Evolutionary conservation across 2,888 invertebrate species (phyloP), one percentile per base, ranked within the genome.

Genomic region (Synanthedon vespiformis): DNA sequence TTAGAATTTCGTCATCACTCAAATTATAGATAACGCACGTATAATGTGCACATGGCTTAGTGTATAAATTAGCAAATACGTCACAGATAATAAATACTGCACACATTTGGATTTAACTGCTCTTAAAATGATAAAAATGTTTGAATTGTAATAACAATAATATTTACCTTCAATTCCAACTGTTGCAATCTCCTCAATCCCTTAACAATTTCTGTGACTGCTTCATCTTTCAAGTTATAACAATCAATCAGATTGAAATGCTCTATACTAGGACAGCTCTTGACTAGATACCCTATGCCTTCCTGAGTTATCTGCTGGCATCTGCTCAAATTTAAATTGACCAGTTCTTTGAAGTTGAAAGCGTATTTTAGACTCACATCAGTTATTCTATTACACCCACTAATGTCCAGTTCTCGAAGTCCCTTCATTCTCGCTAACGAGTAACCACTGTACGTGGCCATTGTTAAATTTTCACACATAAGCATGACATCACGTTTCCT

Each of bases 301-400:
- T 87, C 77, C 57, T 90, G 85, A 1, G 92, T 91, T 54, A 94
- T 89, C 74, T 92, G 91, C 64, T 92, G 91, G 63, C 93, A 92
- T 68, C 90, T 89, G 55, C 91, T 91, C 51, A 94, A 76, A 65
- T 90, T 88, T 22, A 94, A 78, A 55, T 83, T 79, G 40, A 77
- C 76, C 6, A 94, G 78, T 71, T 93, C 93, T 51, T 88, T 83
- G 64, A 93, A 93, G 56, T 88, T 88, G 57, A 94, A 89, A 44
- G 92, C 90, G 62, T 92, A 90, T 56, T 89, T 91, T 10, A 94
- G 68, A 57, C 93, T 92, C 0, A 92, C 89, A 73, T 94, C 93
- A 14, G 93, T 92, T 52, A 94, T 90, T 71, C 89, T 89, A 59
- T 90, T 91, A 67, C 94, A 94, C 1, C 90, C 90, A 55, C 90